Conservation (phyloP, 2,888 invertebrate genomes). For the Drosophila helvetica region DNA sequence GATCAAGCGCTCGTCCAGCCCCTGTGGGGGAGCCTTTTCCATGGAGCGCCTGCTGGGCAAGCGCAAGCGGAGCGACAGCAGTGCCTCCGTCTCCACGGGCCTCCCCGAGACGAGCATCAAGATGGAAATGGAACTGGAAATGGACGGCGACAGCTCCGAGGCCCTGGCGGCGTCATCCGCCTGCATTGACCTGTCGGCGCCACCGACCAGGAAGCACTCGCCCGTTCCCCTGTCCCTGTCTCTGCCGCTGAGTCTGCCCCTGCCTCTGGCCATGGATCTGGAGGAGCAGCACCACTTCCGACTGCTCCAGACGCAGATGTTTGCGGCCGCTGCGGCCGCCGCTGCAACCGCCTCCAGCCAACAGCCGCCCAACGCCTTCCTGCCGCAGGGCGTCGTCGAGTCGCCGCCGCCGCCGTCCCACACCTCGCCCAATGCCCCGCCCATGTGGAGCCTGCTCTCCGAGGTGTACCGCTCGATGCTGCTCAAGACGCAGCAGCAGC, state of each 20-base stretch:
- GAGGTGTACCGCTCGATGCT: conserved; percentile 83
- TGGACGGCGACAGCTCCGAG: conserved; percentile 46
- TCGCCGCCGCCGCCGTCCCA: not conserved
- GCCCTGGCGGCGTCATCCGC: not conserved
- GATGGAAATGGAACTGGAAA: conserved; percentile 65
- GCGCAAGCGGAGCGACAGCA: conserved; percentile 65
- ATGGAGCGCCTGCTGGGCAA: conserved; percentile 80
- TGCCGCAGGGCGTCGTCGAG: conserved; percentile 17
- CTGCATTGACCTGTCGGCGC: conserved; percentile 43
- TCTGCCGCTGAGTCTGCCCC: conserved; percentile 12
- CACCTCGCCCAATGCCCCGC: conserved; percentile 47
- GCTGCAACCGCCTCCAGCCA: conserved; percentile 59
- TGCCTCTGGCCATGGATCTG: conserved; percentile 46
- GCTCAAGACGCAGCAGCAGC: conserved; percentile 69
- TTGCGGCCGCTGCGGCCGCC: conserved; percentile 80
- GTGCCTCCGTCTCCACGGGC: conserved; percentile 40
- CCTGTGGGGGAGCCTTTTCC: conserved; percentile 72
- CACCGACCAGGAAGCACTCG: conserved; percentile 35
- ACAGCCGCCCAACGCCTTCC: conserved; percentile 26
- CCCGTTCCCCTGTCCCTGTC: conserved; percentile 10
- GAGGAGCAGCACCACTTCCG: conserved; percentile 77
- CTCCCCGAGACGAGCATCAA: conserved; percentile 49
- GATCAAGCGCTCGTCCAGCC: conserved; percentile 55
- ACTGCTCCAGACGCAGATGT: conserved; percentile 80
- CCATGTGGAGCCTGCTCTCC: conserved; percentile 83